These are phyloP conservation scores for Falco biarmicus DNA, from an alignment of 2,797 vertebrate species.

Conservation along the genomic window DNA sequence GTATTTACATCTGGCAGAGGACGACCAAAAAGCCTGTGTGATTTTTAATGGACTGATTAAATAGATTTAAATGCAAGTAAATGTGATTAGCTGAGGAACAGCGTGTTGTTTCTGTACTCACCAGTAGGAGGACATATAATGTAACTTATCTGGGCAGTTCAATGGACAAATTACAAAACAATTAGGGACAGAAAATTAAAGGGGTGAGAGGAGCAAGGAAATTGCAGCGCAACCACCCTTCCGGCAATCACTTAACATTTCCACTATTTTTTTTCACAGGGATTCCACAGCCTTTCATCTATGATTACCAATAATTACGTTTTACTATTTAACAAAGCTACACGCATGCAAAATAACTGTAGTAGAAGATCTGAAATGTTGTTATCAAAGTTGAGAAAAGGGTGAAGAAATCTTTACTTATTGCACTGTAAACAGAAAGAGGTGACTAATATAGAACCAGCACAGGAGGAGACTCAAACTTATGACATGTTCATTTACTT, in stretches of 20 bases:
- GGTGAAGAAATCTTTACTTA: background rate
- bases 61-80: background rate
- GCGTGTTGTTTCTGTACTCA: background rate
- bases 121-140: background rate
- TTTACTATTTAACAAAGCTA: background rate
- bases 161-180: background rate
- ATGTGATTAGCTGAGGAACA: background rate
- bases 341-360: background rate
- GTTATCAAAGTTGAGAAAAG: background rate
- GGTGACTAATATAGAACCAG: background rate
- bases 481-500: background rate
- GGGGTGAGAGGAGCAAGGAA: fast-evolving
- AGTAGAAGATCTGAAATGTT: background rate
- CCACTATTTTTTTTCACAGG: background rate
- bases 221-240: background rate
- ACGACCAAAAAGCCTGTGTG: background rate
- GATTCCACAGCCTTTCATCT: background rate
- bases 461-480: background rate
- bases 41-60: background rate
- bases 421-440: background rate
- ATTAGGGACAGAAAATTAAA: background rate
- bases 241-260: background rate
- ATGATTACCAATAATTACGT: background rate
- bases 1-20: background rate
- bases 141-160: background rate